Evolutionary conservation across 2,113 vertebrate species (phyloP).

Genomic region (Euleptes europaea): DNA sequence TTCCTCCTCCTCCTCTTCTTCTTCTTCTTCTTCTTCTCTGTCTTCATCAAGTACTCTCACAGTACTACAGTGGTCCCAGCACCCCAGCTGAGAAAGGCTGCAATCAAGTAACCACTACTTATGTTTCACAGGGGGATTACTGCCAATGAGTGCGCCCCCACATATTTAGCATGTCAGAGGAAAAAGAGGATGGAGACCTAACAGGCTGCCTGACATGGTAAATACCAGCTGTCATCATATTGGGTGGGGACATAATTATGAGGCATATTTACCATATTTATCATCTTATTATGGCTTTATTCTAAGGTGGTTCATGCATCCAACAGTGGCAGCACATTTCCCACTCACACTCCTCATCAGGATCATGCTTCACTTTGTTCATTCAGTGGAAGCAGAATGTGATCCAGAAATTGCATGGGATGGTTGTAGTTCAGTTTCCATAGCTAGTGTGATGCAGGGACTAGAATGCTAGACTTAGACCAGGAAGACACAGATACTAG

Average conservation of each 20-base stretch:
- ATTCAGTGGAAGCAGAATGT: neutral
- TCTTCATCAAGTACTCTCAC: too few relatives aligned
- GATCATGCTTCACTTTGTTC: neutral
- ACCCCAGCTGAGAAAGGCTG: too few relatives aligned
- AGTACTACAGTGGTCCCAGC: too few relatives aligned
- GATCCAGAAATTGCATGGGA: neutral
- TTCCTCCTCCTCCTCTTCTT: too few relatives aligned
- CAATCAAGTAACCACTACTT: neutral
- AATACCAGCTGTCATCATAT: neutral
- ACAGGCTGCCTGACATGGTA: neutral
- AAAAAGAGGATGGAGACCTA: neutral
- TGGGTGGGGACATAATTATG: neutral
- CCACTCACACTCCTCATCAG: neutral
- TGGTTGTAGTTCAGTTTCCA: neutral
- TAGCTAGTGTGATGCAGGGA: neutral
- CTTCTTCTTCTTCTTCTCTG: too few relatives aligned
- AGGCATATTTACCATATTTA: neutral
- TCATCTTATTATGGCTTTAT: neutral
- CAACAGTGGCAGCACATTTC: neutral
- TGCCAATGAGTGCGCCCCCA: neutral
- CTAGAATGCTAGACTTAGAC: neutral
- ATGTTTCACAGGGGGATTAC: neutral
- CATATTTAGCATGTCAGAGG: neutral
- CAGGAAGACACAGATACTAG: neutral
- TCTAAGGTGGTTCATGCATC: neutral